Base-by-base conservation (phyloP, 2,888 invertebrate genomes). In the Suillia variegata region DNA sequence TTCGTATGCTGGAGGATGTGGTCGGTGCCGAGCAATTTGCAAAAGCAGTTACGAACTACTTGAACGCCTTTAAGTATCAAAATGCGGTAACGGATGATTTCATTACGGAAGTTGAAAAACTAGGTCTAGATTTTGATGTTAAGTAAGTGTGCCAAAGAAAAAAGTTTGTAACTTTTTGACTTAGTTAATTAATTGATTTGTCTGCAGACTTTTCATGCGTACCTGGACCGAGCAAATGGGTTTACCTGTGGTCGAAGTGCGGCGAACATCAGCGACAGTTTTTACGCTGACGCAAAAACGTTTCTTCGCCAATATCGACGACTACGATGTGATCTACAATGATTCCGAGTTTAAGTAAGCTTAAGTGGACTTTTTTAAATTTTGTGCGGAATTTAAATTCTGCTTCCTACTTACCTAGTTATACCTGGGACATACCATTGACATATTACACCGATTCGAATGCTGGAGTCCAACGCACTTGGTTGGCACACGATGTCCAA, bases 151-250 rank as follows among this genome's bases (percentile, higher is more conserved):
- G 6, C 2, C 33, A n/a, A 3, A 5, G 26, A 54, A n/a, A 26
- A 24, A 45, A 47, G 10, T 48, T 21, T 20, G 10, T 38, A 2
- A 47, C 20, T 12, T 18, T 13, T 4, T 12, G n/a, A n/a, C n/a
- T n/a, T n/a, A n/a, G 26, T 26, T 26, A 26, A n/a, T 17, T 2
- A 21, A 22, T 18, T 45, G 6, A 17, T 3, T 34, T 17, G n/a
- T 3, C 67, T 69, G 65, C 65, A 85, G 85, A 2, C 75, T 84
- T 31, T 85, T 93, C 60, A 91, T 95, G 91, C 88, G 90, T 69
- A 93, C 94, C 0, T 96, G 94, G 92, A 94, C 93, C 0, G 84
- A 86, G 24, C 94, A 96, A 80, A 93, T 89, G 89, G 95, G 95
- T 0, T 93, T 88, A 73, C 95, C 95, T 0, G 84, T 94, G 0